A percentile compares a stretch with the other conserved stretches of the same genome.
Evolutionary conservation across 2,797 vertebrate species (phyloP).

Genomic region (Pseudochirops cupreus): DNA sequence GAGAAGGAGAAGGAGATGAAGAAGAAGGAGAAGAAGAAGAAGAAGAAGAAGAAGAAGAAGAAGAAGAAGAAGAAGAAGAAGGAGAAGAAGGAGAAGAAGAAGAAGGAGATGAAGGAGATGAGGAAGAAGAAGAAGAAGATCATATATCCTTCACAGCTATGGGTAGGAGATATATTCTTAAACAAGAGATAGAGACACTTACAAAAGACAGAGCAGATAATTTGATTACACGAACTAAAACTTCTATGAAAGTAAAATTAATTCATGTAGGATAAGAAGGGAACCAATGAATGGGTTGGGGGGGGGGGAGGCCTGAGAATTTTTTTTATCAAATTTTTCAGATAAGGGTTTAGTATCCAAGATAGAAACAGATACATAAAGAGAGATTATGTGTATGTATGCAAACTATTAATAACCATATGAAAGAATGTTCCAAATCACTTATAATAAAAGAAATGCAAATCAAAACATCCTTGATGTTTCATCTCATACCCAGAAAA

Average conservation of each 20-base stretch:
- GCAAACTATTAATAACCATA: neutral
- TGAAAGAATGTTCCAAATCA: neutral
- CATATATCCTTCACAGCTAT: neutral
- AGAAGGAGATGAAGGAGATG: too few relatives aligned
- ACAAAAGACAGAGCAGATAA: neutral
- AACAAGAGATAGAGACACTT: neutral
- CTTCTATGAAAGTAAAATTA: neutral
- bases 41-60: too few relatives aligned
- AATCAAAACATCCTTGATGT: neutral
- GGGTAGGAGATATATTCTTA: neutral
- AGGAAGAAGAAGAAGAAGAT: neutral
- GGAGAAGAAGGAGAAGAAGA: too few relatives aligned
- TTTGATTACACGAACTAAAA: neutral
- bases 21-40: too few relatives aligned
- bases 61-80: too few relatives aligned
- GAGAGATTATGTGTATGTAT: neutral
- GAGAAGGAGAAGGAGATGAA: too few relatives aligned
- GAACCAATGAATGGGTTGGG: neutral
- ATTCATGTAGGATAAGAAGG: neutral
- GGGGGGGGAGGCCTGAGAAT: neutral
- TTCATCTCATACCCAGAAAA: neutral
- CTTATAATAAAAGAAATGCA: neutral
- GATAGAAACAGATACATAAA: neutral
- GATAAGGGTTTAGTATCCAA: neutral
- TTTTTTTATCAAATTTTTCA: neutral